phyloP scores from a whole-genome alignment of 2,888 invertebrate genomes.

The Drosophila niveifrons region DNA sequence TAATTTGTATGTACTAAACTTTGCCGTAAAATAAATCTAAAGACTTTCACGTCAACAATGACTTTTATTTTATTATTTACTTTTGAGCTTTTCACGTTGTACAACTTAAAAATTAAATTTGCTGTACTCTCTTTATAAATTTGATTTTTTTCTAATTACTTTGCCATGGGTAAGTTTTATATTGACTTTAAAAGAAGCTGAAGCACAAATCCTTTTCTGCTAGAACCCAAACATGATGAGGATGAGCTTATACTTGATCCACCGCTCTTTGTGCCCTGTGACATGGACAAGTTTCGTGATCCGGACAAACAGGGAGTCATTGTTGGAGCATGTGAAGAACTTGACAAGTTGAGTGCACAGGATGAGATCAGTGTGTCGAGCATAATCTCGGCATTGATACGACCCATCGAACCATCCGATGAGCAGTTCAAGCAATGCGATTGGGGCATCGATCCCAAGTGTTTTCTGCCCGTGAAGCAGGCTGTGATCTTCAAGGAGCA shows the following conservation, averaged over 20 bases:
- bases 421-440: constrained; percentile 58
- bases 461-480: constrained; percentile 71
- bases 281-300: constrained; percentile 44
- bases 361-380: constrained; percentile 83
- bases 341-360: constrained; percentile 65
- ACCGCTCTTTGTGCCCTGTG: constrained; percentile 67
- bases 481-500: constrained; percentile 74
- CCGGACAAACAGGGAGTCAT: constrained; percentile 11
- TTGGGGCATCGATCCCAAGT: constrained; percentile 75
- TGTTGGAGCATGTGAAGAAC: constrained; percentile 57
- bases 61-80: neutral
- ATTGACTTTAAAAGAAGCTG: neutral
- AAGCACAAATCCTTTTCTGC: neutral
- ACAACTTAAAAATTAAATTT: constrained; percentile 24
- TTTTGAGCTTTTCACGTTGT: neutral
- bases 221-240: neutral
- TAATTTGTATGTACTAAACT: too few relatives aligned
- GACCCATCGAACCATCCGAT: constrained; percentile 68
- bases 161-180: constrained; percentile 28
- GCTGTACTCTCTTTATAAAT: neutral
- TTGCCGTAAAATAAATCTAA: neutral
- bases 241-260: constrained; percentile 46
- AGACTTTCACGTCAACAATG: constrained; percentile 6
- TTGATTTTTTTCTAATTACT: neutral
- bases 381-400: constrained; percentile 75